Evolutionary conservation across 2,888 invertebrate genomes (phyloP), one percentile per base, ranked within the genome.

Genomic region (Malthinus seriepunctatus): DNA sequence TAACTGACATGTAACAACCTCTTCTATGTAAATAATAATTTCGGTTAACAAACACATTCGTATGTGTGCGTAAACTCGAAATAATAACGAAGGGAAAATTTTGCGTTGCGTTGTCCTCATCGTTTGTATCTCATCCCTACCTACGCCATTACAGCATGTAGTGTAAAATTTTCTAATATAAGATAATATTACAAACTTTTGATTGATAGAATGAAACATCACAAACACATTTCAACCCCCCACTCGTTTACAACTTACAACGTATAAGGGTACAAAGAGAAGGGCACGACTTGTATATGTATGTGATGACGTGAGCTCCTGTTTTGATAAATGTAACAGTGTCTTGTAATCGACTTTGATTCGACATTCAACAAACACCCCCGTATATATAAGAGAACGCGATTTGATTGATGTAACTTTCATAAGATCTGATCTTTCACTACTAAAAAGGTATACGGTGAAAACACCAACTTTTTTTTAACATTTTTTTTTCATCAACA

Each of bases 11-110:
- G 66, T 73, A 73, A 73, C 73, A 71, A 73, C 71, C 73, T 75
- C 78, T 72, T 78, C 78, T 77, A 70, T 75, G 78, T 77, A 78
- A 79, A 79, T 78, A 79, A 78, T 77, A 79, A 79, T 79, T 78
- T 78, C 76, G 72, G 75, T 78, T 78, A 77, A 77, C 79, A 79
- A 79, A 79, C 78, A 78, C 73, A 75, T 73, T 76, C 71, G 68
- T 73, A 73, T 67, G 48, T 49, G 48, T 44, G 37, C 35, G 12
- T 15, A 42, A 42, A 42, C 39, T 42, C 23, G 15, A 14, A 42
- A n/a, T n/a, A n/a, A n/a, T n/a, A 39, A 33, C 34, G 34, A 51
- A 32, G 39, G 38, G 50, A 42, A 32, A 33, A 32, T 10, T 46
- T 46, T 46, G 10, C 12, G n/a, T n/a, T n/a, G n/a, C n/a, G n/a